Conservation (phyloP, 2,888 invertebrate genomes). For the Stenoptilia bipunctidactyla region DNA sequence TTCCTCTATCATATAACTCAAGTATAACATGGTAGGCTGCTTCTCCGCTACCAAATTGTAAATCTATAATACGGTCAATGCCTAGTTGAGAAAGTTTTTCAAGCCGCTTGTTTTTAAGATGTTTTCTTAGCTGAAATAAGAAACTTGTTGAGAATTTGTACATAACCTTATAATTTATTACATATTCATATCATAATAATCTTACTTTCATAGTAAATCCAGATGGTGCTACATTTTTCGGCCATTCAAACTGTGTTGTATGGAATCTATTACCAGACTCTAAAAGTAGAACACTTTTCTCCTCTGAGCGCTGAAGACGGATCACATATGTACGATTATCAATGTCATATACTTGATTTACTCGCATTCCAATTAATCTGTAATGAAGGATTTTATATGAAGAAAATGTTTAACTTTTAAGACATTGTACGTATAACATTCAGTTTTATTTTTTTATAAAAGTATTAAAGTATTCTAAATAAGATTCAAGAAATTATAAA, state of each 20-base stretch:
- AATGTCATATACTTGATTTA: constrained; percentile 97
- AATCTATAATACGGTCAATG: constrained; percentile 91
- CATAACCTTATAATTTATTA: too few species aligned
- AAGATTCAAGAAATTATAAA: too few species aligned
- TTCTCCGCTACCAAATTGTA: constrained; percentile 95
- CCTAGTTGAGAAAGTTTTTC: constrained; percentile 90
- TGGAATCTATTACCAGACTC: constrained; percentile 97
- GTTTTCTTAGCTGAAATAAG: constrained; percentile 86
- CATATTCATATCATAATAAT: background rate
- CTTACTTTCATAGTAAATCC: constrained; percentile 97
- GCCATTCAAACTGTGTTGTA: constrained; percentile 97
- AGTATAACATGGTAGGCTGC: constrained; percentile 95
- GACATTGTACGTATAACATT: too few species aligned
- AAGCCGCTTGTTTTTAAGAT: constrained; percentile 93
- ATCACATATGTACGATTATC: constrained; percentile 97
- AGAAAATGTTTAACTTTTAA: too few species aligned
- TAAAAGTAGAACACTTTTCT: constrained; percentile 88
- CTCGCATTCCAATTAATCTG: constrained; percentile 90
- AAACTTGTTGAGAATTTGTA: too few species aligned
- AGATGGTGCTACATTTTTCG: constrained; percentile 94
- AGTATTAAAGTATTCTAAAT: too few species aligned
- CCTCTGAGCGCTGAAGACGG: constrained; percentile 85
- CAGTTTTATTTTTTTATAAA: too few species aligned
- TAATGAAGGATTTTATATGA: constrained; percentile 9
- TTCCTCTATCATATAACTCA: constrained; percentile 96